A percentile compares a stretch with the other conserved stretches of the same genome.
phyloP scores from a whole-genome alignment of 1,140 invertebrate species.

The Matsumurasca onukii region DNA sequence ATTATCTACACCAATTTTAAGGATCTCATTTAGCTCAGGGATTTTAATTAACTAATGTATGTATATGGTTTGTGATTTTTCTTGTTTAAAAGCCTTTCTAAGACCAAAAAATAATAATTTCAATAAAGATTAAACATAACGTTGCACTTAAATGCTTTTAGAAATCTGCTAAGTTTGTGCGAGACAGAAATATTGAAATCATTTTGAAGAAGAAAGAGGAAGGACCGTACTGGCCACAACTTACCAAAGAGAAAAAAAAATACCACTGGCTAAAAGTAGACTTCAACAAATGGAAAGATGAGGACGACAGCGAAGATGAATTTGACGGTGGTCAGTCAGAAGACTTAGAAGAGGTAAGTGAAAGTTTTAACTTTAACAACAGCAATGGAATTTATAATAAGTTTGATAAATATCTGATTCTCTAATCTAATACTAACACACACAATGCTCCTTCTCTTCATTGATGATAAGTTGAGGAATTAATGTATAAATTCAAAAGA shows the following conservation, averaged over 20 bases:
- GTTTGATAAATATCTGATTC: too few relatives aligned
- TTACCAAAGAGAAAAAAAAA: conserved; percentile 87
- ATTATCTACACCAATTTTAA: too few relatives aligned
- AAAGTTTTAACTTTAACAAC: too few relatives aligned
- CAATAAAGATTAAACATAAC: conserved; percentile 15
- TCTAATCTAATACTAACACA: too few relatives aligned
- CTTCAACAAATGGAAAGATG: conserved; percentile 96
- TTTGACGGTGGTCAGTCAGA: conserved; percentile 45
- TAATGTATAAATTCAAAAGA: too few relatives aligned
- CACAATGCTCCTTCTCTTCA: too few relatives aligned
- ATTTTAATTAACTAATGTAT: background rate
- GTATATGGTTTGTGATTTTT: background rate
- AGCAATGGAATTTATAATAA: too few relatives aligned
- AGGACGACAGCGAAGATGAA: conserved; percentile 78
- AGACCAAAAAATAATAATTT: background rate
- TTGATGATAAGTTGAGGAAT: too few relatives aligned
- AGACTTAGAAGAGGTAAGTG: conserved; percentile 61
- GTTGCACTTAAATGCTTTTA: conserved; percentile 43
- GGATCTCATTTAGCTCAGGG: too few relatives aligned
- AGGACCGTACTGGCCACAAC: conserved; percentile 82
- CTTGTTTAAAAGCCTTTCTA: background rate
- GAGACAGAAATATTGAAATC: conserved; percentile 76
- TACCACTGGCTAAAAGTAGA: conserved; percentile 96
- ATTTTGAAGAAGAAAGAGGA: conserved; percentile 66
- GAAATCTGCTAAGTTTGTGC: conserved; percentile 56